Evolutionary conservation across 2,797 vertebrate genomes (phyloP).

Genomic region (Bovichtus variegatus): DNA sequence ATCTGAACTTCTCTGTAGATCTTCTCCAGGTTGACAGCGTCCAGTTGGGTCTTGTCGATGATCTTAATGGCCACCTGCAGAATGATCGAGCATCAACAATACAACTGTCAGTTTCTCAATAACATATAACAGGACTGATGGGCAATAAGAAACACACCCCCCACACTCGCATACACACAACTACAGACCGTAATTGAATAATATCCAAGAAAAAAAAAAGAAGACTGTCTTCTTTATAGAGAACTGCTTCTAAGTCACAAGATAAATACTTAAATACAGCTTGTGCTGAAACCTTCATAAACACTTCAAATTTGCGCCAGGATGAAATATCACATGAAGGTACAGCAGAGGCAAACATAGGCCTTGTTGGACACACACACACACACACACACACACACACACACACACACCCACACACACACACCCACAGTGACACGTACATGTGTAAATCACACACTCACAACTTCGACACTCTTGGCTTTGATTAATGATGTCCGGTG

Average conservation of each 20-base stretch:
- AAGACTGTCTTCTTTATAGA: slow-evolving; percentile 32
- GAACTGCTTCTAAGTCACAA: slow-evolving; percentile 22
- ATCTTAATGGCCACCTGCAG: slow-evolving; percentile 98
- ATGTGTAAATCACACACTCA: slow-evolving; percentile 37
- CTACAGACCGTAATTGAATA: slow-evolving; percentile 31
- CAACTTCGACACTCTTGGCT: slow-evolving; percentile 51
- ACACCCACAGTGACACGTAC: slow-evolving; percentile 30
- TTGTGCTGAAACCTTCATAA: slow-evolving; percentile 21
- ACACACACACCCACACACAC: slow-evolving; percentile 34
- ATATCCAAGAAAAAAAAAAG: slow-evolving; percentile 19
- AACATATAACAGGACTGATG: slow-evolving; percentile 17
- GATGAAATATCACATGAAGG: slow-evolving; percentile 41
- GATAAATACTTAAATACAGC: slow-evolving; percentile 48
- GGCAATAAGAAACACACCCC: slow-evolving; percentile 6
- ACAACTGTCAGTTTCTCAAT: slow-evolving; percentile 25
- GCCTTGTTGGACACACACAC: slow-evolving; percentile 31
- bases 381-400: no score
- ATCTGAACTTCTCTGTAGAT: slow-evolving; percentile 98
- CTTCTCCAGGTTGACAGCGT: slow-evolving; percentile 97
- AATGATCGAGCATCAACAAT: slow-evolving; percentile 3
- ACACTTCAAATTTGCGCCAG: slow-evolving; percentile 34
- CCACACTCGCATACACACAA: background rate
- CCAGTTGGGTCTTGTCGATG: slow-evolving; percentile 98
- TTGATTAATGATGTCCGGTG: slow-evolving; percentile 61
- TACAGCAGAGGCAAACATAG: slow-evolving; percentile 43